Evolutionary conservation across 1,140 invertebrate genomes (phyloP), one percentile per base, ranked within the genome.

Genomic region (Pseudachorutes palmiensis): DNA sequence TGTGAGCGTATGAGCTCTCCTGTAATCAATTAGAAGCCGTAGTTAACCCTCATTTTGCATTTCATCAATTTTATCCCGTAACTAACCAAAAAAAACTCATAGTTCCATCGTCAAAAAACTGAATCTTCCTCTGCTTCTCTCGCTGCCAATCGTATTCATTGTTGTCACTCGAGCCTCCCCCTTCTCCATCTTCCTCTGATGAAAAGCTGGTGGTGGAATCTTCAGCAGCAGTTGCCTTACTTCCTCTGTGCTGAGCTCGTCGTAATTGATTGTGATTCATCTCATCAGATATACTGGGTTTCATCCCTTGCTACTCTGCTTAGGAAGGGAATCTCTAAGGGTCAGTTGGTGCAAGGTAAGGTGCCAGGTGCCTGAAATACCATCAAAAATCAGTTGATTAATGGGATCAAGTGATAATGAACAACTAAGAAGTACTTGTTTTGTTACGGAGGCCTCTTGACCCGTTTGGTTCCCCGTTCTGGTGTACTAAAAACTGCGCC

Each of bases 61-160:
- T 55, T 22, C 24, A 55, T 55, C 51, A 55, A 12, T 24, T 16
- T 26, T 19, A 14, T 22, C 24, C 5, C 51, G 24, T 14, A 16
- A 24, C 9, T 76, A 72, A 83, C 82, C 82, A 83, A 70, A 83
- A 83, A 72, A 79, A 83, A 2, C 81, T 79, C 75, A 81, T 78
- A 24, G 82, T 83, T 51, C 82, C 82, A 79, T 83, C 82, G 76
- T 83, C 82, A 70, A 74, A 81, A 66, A 82, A 77, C 41, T 79
- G 75, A 55, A 78, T 77, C 45, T 77, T 74, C 63, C 76, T 77
- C 32, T 77, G 76, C 62, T 73, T 74, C 62, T 83, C 80, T 51
- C 51, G 62, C 49, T 72, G 70, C 81, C 82, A 83, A 72, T 83
- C 79, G 72, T 82, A 80, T 0, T 26, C 60, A 14, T 36, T 26